phyloP scores from a whole-genome alignment of 2,888 invertebrate species.

The Stratiomys singularior region DNA sequence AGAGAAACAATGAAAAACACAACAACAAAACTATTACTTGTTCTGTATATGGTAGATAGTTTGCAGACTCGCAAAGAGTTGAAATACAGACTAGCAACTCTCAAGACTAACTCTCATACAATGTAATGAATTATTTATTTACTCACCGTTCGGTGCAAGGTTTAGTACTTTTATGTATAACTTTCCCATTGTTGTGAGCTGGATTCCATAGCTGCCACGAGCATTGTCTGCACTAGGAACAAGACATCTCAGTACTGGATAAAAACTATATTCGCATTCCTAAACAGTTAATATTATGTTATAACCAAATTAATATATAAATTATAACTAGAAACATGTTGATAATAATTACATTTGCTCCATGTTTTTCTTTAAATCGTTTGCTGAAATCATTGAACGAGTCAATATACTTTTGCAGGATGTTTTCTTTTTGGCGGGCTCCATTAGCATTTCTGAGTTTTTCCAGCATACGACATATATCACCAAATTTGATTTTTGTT shows the following conservation, averaged over 20 bases:
- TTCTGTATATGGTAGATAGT: too few species aligned
- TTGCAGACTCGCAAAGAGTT: too few species aligned
- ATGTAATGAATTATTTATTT: too few species aligned
- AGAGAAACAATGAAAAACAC: too few species aligned
- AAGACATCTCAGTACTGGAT: conserved; percentile 80
- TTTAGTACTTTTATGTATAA: conserved; percentile 80
- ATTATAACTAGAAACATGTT: background rate
- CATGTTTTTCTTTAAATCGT: conserved; percentile 55
- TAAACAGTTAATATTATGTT: conserved; percentile 55
- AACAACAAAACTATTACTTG: too few species aligned
- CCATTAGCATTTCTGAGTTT: conserved; percentile 57
- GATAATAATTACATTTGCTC: conserved; percentile 41
- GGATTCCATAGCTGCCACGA: conserved; percentile 84
- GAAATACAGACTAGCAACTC: too few species aligned
- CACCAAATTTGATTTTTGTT: conserved; percentile 59
- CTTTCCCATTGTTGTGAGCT: conserved; percentile 78
- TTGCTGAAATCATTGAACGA: conserved; percentile 59
- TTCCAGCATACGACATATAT: conserved; percentile 60
- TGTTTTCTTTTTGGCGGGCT: conserved; percentile 56
- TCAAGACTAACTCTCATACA: too few species aligned
- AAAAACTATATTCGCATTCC: conserved; percentile 71
- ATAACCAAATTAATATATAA: too few species aligned
- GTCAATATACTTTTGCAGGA: conserved; percentile 59
- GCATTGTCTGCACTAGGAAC: conserved; percentile 83
- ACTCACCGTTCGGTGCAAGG: conserved; percentile 73